A percentile compares a stretch with the other conserved stretches of the same genome.
These are phyloP conservation scores for Cephalopholis sonnerati DNA, from an alignment of 2,113 vertebrate species.

Conservation along the genomic window DNA sequence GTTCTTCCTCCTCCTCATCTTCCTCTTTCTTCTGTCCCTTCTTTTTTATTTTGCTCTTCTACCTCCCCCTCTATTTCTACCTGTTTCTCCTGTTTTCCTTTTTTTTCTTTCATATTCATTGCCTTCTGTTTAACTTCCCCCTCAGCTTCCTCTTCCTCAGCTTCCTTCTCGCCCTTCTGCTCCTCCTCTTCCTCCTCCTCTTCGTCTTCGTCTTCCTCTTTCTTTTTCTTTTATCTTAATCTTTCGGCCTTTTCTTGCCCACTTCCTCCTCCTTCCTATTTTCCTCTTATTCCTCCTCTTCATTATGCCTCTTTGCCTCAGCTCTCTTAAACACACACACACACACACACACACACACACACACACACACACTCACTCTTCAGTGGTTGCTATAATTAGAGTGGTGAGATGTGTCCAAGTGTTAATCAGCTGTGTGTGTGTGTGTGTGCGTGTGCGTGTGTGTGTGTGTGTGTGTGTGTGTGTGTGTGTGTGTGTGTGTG, in stretches of 20 bases:
- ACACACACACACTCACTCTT: background rate
- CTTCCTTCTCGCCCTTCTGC: background rate
- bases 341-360: constrained; percentile 12
- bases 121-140: background rate
- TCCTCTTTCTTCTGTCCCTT: background rate
- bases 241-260: background rate
- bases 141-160: background rate
- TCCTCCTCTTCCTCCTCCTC: background rate
- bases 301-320: background rate
- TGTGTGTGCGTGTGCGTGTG: background rate
- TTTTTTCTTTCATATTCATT: background rate
- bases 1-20: background rate
- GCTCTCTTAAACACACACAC: background rate
- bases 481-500: background rate
- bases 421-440: background rate
- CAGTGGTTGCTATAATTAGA: constrained; percentile 32
- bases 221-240: too few species aligned
- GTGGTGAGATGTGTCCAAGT: background rate
- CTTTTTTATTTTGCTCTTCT: background rate
- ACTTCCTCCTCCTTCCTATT: background rate
- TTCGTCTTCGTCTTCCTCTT: background rate
- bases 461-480: background rate
- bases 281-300: background rate
- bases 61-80: too few species aligned
- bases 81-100: background rate